Evolutionary conservation across 1,140 invertebrate genomes (phyloP).

Genomic region (Lepidurus couesii): DNA sequence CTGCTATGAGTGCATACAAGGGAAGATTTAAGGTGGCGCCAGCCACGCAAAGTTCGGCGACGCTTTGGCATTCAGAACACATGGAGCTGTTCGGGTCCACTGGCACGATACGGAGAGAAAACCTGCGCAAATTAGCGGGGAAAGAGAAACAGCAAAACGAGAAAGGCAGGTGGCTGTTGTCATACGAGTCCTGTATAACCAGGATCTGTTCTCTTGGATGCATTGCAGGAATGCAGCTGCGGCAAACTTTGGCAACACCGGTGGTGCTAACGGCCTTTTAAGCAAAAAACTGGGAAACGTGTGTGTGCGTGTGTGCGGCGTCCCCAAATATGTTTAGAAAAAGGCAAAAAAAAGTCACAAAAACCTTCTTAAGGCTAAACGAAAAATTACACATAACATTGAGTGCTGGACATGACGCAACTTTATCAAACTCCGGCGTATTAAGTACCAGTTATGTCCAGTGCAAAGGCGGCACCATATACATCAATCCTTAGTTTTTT

Average conservation of each 20-base stretch:
- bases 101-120: neutral
- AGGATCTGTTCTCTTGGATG: neutral
- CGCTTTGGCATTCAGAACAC: neutral
- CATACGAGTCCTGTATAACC: neutral
- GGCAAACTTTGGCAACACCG: conserved; percentile 11
- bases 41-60: neutral
- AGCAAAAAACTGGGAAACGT: neutral
- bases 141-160: neutral
- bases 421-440: too few species aligned
- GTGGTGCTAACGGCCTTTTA: conserved; percentile 10
- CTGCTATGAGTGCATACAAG: neutral
- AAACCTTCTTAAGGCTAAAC: neutral
- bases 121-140: neutral
- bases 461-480: too few species aligned
- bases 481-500: too few species aligned
- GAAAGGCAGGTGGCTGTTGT: conserved; percentile 11
- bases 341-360: neutral
- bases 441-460: too few species aligned
- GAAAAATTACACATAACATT: too few species aligned
- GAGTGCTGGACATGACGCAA: too few species aligned
- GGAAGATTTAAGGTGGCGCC: neutral
- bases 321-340: conserved; percentile 1
- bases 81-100: neutral
- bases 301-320: neutral
- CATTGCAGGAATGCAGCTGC: conserved; percentile 16